phyloP scores from a whole-genome alignment of 1,140 invertebrate species.

The Drosophila micromelanica region DNA sequence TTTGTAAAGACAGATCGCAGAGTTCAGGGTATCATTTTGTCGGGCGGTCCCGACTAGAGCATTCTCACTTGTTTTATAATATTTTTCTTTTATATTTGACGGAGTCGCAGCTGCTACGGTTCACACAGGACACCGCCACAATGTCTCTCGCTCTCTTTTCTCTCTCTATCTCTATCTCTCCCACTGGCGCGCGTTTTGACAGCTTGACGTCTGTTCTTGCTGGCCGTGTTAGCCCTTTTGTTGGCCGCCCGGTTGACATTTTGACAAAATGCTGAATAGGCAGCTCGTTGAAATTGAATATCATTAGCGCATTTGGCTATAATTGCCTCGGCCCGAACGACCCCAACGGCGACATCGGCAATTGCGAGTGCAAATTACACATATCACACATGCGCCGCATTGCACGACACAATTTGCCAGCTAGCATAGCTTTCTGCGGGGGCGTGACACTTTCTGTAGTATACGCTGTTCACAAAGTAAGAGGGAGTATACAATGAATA shows the following conservation, averaged over 20 bases:
- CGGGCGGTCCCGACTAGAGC: no score
- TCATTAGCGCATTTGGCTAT: constrained; percentile 66
- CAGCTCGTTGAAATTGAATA: constrained; percentile 67
- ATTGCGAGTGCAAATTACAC: constrained; percentile 49
- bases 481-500: no score
- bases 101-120: constrained; percentile 57
- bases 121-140: constrained; percentile 31
- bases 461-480: neutral
- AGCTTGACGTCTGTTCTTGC: constrained; percentile 63
- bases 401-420: constrained; percentile 8
- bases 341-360: neutral
- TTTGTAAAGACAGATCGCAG: no score
- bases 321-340: constrained; percentile 45
- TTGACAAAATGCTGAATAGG: constrained; percentile 63
- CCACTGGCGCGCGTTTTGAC: constrained; percentile 52
- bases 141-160: neutral
- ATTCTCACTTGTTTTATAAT: constrained; percentile 36
- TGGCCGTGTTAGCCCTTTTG: constrained; percentile 33
- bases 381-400: constrained; percentile 60
- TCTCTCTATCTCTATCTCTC: neutral
- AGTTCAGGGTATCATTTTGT: no score
- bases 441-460: constrained; percentile 11
- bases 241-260: constrained; percentile 60
- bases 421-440: constrained; percentile 11
- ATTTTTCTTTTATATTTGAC: constrained; percentile 34